Conservation (phyloP, 2,113 vertebrate genomes). For the Phalacrocorax carbo region DNA sequence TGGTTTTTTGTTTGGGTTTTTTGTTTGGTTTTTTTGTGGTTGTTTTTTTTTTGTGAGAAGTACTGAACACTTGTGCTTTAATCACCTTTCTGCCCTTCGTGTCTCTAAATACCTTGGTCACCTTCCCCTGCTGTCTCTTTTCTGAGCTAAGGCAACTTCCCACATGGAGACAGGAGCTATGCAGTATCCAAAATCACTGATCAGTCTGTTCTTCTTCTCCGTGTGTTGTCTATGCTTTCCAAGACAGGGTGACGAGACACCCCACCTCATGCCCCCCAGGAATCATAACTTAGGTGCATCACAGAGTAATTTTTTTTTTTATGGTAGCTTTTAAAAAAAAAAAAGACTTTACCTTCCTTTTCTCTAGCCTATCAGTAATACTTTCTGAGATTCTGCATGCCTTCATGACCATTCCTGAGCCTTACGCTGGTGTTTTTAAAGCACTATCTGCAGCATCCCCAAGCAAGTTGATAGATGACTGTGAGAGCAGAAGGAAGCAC, state of each 20-base stretch:
- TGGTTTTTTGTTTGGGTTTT: too few relatives aligned
- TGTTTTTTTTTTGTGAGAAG: not conserved
- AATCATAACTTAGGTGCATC: not conserved
- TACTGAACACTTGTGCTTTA: not conserved
- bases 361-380: not conserved
- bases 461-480: not conserved
- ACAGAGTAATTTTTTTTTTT: not conserved
- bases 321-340: not conserved
- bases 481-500: not conserved
- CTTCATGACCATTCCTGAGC: not conserved
- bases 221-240: not conserved
- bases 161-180: not conserved
- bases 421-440: not conserved
- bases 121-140: not conserved
- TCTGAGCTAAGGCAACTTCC: not conserved
- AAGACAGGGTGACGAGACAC: not conserved
- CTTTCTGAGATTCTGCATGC: not conserved
- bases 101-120: not conserved
- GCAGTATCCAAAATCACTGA: not conserved
- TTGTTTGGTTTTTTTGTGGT: too few relatives aligned
- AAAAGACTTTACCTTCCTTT: not conserved
- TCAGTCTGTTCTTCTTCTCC: not conserved
- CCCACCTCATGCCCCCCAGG: not conserved
- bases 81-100: not conserved
- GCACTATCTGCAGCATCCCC: not conserved